These are phyloP conservation scores for Cartodere bifasciata DNA, from an alignment of 2,888 invertebrate genomes.

Conservation along the genomic window DNA sequence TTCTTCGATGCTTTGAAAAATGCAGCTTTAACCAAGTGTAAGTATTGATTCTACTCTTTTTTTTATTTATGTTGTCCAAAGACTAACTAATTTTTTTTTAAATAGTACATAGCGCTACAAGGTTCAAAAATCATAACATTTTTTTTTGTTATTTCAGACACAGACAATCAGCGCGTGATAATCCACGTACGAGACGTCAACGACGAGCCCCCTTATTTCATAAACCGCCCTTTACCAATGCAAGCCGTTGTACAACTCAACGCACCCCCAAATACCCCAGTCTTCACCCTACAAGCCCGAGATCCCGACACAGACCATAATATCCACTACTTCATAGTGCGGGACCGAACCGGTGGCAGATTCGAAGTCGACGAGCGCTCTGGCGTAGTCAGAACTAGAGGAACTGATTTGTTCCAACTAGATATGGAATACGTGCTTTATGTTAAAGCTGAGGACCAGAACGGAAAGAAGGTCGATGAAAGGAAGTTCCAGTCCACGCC, in stretches of 20 bases:
- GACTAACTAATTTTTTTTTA: too few relatives aligned
- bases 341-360: constrained; percentile 70
- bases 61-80: too few relatives aligned
- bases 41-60: too few relatives aligned
- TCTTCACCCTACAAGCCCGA: constrained; percentile 92
- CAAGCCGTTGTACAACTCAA: constrained; percentile 94
- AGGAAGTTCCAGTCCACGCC: constrained; percentile 80
- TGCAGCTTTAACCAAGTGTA: too few relatives aligned
- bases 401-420: constrained; percentile 82
- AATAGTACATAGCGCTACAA: too few relatives aligned
- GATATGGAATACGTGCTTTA: constrained; percentile 95
- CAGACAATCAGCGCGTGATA: constrained; percentile 89
- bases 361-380: constrained; percentile 62
- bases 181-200: constrained; percentile 93
- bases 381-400: constrained; percentile 82
- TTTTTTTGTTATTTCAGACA: constrained; percentile 49
- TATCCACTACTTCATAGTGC: constrained; percentile 89
- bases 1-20: too few relatives aligned
- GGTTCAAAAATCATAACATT: constrained; percentile 3
- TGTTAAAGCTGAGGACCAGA: constrained; percentile 92
- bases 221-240: constrained; percentile 94
- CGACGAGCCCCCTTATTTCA: constrained; percentile 94
- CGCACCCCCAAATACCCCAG: constrained; percentile 88
- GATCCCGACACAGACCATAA: constrained; percentile 95
- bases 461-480: constrained; percentile 85